Percentiles rank a stretch among this genome's conserved stretches.
These are phyloP conservation scores for Cuniculus paca DNA, from an alignment of 2,797 vertebrate species.

Conservation along the genomic window DNA sequence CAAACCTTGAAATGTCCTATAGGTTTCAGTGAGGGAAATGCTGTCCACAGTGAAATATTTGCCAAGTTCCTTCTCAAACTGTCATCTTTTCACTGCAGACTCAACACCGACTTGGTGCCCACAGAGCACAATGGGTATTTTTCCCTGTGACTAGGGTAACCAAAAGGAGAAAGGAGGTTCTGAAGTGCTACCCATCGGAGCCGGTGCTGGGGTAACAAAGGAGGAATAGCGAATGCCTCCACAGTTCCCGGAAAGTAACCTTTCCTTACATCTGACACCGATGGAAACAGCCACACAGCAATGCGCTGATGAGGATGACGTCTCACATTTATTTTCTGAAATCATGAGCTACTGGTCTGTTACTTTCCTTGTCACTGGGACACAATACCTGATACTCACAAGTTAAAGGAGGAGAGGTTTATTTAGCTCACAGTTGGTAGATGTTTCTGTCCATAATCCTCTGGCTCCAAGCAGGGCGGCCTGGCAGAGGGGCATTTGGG, in stretches of 20 bases:
- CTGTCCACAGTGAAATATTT: not conserved
- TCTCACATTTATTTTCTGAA: not conserved
- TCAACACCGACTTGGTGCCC: not conserved
- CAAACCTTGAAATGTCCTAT: not conserved
- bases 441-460: not conserved
- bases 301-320: not conserved
- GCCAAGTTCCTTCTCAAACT: not conserved
- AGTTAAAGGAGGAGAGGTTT: not conserved
- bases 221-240: not conserved
- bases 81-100: not conserved
- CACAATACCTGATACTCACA: not conserved
- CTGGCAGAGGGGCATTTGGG: not conserved
- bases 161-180: not conserved
- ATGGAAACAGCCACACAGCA: not conserved
- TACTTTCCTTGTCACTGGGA: not conserved
- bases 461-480: not conserved
- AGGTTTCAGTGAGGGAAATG: not conserved
- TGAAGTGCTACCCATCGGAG: accelerated
- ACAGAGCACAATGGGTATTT: not conserved
- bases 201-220: not conserved
- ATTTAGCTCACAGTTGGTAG: not conserved
- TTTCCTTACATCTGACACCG: not conserved
- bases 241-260: not conserved
- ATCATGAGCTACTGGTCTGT: not conserved
- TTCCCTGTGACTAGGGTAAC: not conserved